Evolutionary conservation across 2,888 invertebrate species (phyloP), one percentile per base, ranked within the genome.

Genomic region (Pterobdella sp.): DNA sequence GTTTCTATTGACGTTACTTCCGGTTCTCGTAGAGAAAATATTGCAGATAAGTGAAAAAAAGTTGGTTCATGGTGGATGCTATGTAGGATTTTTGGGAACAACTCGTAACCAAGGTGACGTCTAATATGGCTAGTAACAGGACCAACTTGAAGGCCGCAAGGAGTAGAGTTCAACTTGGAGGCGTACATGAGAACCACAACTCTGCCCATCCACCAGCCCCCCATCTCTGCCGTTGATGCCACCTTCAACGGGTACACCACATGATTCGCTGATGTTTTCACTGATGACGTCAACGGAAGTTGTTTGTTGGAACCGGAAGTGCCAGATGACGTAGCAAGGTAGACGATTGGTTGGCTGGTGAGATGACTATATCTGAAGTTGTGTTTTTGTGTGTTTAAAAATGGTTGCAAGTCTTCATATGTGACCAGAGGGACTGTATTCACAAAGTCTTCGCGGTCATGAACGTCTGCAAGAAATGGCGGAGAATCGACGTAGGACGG

Each of bases 251-350:
- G 68, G 18, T 72, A 69, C 18, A 77, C 49, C 10, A 56, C 31
- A 3, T n/a, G 22, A 4, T 60, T 68, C 1, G 74, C 67, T 1
- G 49, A 37, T 3, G 67, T 65, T 37, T 71, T 73, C 66, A 75
- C 65, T 63, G 42, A 36, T 7, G 35, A 26, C 22, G 76, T 75
- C 34, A 77, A 31, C 0, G 77, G 77, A 22, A 77, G 68, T 18
- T 73, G 49, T 52, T 78, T 78, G 72, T 73, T 76, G 35, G 72
- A 72, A 1, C 79, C 79, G 0, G 78, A 79, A 14, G 79, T 79
- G 2, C 79, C 79, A 2, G 77, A 76, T 1, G 75, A 75, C n/a
- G 72, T 64, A 22, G 78, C 76, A 32, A 79, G 69, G 72, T 68
- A 79, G 4, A 76, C 72, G 2, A 77, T 75, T 0, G 56, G 67